Conservation (phyloP, 2,888 invertebrate genomes). For the Tubulanus polymorphus region DNA sequence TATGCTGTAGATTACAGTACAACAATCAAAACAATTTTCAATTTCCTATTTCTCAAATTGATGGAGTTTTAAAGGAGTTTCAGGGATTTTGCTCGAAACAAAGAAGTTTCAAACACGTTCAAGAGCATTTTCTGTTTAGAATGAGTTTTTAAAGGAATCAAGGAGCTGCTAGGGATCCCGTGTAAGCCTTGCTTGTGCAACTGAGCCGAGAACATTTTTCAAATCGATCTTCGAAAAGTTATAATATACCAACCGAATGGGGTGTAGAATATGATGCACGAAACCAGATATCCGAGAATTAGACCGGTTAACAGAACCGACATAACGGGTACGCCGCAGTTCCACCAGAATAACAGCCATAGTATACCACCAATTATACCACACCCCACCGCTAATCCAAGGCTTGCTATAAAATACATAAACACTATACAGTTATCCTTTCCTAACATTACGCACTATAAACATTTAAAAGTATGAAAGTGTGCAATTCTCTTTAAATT, state of each 20-base stretch:
- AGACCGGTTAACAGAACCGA: constrained; percentile 62
- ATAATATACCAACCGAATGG: constrained; percentile 60
- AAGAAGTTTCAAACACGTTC: too few relatives aligned
- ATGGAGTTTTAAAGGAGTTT: too few relatives aligned
- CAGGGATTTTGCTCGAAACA: too few relatives aligned
- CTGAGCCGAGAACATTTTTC: too few relatives aligned
- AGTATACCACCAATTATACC: constrained; percentile 62
- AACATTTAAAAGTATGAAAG: constrained; percentile 23
- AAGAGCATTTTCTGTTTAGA: too few relatives aligned
- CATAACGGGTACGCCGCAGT: constrained; percentile 62
- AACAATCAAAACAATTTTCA: too few relatives aligned
- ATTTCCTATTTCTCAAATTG: too few relatives aligned
- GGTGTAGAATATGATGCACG: constrained; percentile 61
- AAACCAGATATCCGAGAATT: constrained; percentile 62
- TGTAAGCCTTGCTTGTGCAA: too few relatives aligned
- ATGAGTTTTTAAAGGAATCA: too few relatives aligned
- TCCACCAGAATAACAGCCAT: constrained; percentile 65
- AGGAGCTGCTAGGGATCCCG: not conserved
- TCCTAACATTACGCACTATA: not conserved
- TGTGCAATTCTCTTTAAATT: too few relatives aligned
- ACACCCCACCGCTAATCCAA: constrained; percentile 57
- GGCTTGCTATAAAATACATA: constrained; percentile 58
- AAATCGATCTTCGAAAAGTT: not conserved
- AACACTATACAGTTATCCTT: not conserved
- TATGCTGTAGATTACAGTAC: too few relatives aligned